Conservation (phyloP, 2,888 invertebrate species). For the Deilephila porcellus region DNA sequence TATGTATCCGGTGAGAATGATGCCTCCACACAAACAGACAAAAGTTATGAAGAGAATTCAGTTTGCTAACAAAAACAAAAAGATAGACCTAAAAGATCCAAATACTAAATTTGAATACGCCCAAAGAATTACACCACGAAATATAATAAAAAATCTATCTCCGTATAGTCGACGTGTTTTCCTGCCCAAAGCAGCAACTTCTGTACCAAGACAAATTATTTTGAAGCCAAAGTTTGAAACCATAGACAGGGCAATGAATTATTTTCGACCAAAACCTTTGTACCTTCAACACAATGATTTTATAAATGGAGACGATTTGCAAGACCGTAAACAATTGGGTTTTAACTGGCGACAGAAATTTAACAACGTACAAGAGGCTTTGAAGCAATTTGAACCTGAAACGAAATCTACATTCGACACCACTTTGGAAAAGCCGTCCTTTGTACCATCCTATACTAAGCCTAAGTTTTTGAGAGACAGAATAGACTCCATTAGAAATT, state of each 20-base stretch:
- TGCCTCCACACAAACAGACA: constrained; percentile 42
- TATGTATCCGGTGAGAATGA: constrained; percentile 50
- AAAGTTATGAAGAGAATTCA: constrained; percentile 52
- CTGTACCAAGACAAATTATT: constrained; percentile 41
- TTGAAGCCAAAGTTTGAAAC: constrained; percentile 53
- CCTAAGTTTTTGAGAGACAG: constrained; percentile 54
- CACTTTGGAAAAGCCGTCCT: constrained; percentile 45
- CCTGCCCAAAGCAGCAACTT: constrained; percentile 8
- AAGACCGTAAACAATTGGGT: constrained; percentile 37
- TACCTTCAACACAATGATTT: constrained; percentile 45
- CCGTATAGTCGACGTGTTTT: not conserved
- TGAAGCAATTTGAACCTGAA: constrained; percentile 35
- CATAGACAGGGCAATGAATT: constrained; percentile 36
- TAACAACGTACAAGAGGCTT: constrained; percentile 42
- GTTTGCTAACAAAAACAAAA: constrained; percentile 46
- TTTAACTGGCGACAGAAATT: constrained; percentile 51
- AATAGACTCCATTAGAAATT: constrained; percentile 54
- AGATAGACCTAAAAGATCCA: constrained; percentile 42
- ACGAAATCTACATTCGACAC: constrained; percentile 27
- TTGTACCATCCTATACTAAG: constrained; percentile 41
- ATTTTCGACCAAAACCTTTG: constrained; percentile 48
- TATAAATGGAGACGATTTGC: constrained; percentile 47
- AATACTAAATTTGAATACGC: constrained; percentile 57
- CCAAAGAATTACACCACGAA: constrained; percentile 42
- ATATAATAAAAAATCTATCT: constrained; percentile 32